A percentile compares a stretch with the other conserved stretches of the same genome.
phyloP scores from a whole-genome alignment of 2,888 invertebrate species.

The Dioctria rufipes region DNA sequence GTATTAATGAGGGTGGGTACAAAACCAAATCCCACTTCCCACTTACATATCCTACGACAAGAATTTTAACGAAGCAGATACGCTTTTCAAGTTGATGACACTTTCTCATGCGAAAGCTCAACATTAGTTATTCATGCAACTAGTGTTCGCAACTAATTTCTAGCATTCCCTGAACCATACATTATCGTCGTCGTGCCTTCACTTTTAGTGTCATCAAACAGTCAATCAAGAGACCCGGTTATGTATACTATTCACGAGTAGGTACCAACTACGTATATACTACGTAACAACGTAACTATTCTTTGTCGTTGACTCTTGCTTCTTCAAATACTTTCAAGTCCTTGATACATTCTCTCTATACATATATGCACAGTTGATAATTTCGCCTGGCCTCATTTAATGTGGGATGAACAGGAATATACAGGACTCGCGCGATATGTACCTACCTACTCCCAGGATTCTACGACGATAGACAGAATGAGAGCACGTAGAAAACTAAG shows the following conservation, averaged over 20 bases:
- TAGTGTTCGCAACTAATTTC: constrained; percentile 40
- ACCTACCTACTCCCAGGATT: not conserved
- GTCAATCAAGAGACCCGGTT: constrained; percentile 34
- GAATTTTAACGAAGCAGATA: too few species aligned
- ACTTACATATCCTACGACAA: too few species aligned
- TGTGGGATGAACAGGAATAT: constrained; percentile 35
- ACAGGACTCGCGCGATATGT: constrained; percentile 31
- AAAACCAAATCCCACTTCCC: too few species aligned
- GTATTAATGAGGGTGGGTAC: too few species aligned
- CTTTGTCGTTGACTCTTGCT: constrained; percentile 25
- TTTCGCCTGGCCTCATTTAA: constrained; percentile 55
- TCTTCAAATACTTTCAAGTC: constrained; percentile 42
- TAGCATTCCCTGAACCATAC: constrained; percentile 18
- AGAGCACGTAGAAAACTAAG: constrained; percentile 42
- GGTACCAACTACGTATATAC: not conserved
- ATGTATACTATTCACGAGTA: not conserved
- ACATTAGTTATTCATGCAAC: constrained; percentile 47
- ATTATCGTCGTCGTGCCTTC: constrained; percentile 10
- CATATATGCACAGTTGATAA: constrained; percentile 52
- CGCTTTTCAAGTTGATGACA: not conserved
- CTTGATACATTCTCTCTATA: constrained; percentile 50
- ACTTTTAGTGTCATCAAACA: constrained; percentile 28
- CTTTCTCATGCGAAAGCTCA: constrained; percentile 10
- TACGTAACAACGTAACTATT: constrained; percentile 20
- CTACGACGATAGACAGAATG: constrained; percentile 40